phyloP scores from a whole-genome alignment of 2,113 vertebrate species.

The Formicarius rufipectus region DNA sequence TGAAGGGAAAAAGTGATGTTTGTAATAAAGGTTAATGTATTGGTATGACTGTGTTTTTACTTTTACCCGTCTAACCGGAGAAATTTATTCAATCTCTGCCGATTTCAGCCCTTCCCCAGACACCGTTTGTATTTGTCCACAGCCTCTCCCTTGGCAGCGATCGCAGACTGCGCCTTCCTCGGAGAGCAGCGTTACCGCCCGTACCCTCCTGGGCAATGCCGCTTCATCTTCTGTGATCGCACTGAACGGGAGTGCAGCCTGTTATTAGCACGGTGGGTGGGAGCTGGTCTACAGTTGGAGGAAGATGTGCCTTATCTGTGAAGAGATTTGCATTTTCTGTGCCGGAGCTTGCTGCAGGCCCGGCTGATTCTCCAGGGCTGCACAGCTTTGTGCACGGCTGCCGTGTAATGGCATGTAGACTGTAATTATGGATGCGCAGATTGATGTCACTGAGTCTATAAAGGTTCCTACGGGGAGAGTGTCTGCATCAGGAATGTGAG shows the following conservation, averaged over 20 bases:
- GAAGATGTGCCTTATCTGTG: not conserved
- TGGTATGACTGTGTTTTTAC: not conserved
- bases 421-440: constrained; percentile 38
- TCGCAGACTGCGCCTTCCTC: fast-evolving
- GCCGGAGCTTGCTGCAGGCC: not conserved
- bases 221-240: not conserved
- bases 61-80: not conserved
- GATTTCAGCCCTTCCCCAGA: not conserved
- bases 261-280: constrained; percentile 10
- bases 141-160: not conserved
- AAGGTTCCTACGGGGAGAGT: not conserved
- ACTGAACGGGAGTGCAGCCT: not conserved
- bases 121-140: not conserved
- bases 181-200: fast-evolving
- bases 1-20: not conserved
- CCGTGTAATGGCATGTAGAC: not conserved
- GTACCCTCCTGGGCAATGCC: not conserved
- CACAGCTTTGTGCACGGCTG: not conserved
- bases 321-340: constrained; percentile 32
- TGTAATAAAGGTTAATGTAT: not conserved
- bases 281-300: not conserved
- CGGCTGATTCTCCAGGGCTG: not conserved
- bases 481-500: constrained; percentile 6
- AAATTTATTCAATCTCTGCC: not conserved
- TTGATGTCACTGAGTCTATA: constrained; percentile 8